Evolutionary conservation across 2,113 vertebrate species (phyloP), one percentile per base, ranked within the genome.

Genomic region (Petromus typicus): DNA sequence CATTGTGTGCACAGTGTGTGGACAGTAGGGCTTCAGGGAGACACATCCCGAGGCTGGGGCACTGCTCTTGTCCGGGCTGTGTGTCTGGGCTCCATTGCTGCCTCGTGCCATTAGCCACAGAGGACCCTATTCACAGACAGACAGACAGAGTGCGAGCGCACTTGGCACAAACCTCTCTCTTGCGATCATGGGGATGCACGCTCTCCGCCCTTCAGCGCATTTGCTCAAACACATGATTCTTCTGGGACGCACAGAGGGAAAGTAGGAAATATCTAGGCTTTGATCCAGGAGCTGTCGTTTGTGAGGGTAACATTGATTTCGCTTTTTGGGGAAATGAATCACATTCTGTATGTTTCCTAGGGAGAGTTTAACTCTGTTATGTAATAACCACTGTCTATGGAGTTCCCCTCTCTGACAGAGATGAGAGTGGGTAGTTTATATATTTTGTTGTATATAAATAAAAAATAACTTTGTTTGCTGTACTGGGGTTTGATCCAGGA

Each of bases 21-120:
- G 80, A 61, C 32, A 1, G 7, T 17, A 10, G 95, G 13, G 56
- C 17, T 12, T 3, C 4, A 8, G 8, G 59, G 27, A 40, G 64
- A 51, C 20, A 0, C 0, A 2, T 66, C 48, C 45, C 18, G 7
- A 20, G 54, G n/a, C 40, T 23, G 23, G 57, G 48, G 48, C 34
- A 1, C 43, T 43, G 43, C 66, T 89, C 48, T 75, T 71, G 86
- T 67, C 56, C 40, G 51, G 81, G 18, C 30, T 6, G 20, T 25
- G n/a, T 59, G 8, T 12, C 51, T 63, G 71, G 81, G 37, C 34
- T 43, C 59, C 51, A 76, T 34, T n/a, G n/a, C 32, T 67, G 2
- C 13, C 18, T 57, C 43, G 22, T 20, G 11, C 6, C 30, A 4
- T 9, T 67, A 37, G 43, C 25, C 32, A 4, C 56, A 88, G 66